Evolutionary conservation across 2,888 invertebrate genomes (phyloP), one percentile per base, ranked within the genome.

Genomic region (Mythimna albipuncta): DNA sequence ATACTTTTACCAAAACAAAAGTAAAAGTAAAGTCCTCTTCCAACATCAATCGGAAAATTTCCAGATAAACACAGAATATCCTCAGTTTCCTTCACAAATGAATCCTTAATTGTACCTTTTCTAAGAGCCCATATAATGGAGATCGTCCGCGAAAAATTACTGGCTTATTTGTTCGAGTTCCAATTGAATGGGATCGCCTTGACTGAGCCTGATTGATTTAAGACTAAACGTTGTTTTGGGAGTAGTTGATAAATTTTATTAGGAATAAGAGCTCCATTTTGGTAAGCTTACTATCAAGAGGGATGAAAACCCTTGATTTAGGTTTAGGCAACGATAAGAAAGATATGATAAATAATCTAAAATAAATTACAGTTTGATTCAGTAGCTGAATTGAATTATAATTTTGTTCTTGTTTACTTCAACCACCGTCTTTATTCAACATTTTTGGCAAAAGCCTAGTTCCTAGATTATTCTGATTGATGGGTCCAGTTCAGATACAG

Each of bases 191-290:
- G 50, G 66, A 85, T 75, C 72, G 77, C 58, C 55, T 80, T 65
- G 57, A 65, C 73, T 74, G 70, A 83, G 62, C 70, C 62, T 72
- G 77, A 84, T 81, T 81, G 81, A 83, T 83, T 70, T 41, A 50
- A 62, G 35, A 4, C 69, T 59, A 67, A 77, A 77, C 54, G 74
- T 69, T 74, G 61, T 72, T 77, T 77, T 64, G 52, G 63, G 35
- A 64, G 64, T 21, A 67, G 67, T 65, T 69, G 57, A 66, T 74
- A 77, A 75, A 75, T 72, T 72, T 2, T 59, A 63, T 81, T 64
- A 65, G 21, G 35, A 61, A 35, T 38, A 64, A 44, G 35, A 10
- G 32, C 32, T 72, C 55, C 50, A 7, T 65, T 61, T 44, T n/a
- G 44, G 38, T 47, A 11, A 63, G 21, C 16, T 32, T 41, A 47